Conservation (phyloP, 2,797 vertebrate genomes). For the Spheniscus humboldti region DNA sequence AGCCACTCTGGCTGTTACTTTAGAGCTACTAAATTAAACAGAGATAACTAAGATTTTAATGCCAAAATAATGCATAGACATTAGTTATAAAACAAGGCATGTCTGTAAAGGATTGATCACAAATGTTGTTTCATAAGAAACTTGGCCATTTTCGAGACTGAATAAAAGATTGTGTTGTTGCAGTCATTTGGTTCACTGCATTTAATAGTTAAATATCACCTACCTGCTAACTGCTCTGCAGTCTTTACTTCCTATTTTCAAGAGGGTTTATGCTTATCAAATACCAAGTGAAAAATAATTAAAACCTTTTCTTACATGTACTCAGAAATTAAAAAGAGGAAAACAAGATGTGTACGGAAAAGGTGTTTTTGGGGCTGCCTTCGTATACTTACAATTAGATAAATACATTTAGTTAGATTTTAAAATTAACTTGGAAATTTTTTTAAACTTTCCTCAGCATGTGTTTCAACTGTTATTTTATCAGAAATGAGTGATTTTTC, state of each 20-base stretch:
- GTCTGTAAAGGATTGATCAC: not conserved
- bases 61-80: not conserved
- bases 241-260: not conserved
- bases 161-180: not conserved
- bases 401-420: not conserved
- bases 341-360: not conserved
- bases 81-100: not conserved
- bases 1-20: not conserved
- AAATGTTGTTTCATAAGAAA: not conserved
- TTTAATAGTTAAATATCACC: not conserved
- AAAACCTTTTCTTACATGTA: not conserved
- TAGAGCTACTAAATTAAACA: not conserved
- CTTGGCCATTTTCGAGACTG: not conserved
- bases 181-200: not conserved
- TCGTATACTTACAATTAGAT: not conserved
- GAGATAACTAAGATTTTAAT: not conserved
- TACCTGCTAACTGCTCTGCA: not conserved
- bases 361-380: not conserved
- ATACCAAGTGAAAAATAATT: not conserved
- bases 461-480: not conserved
- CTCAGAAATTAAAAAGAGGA: not conserved
- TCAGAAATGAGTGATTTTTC: not conserved
- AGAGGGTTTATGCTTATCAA: not conserved
- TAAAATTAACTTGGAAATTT: not conserved
- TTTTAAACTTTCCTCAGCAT: not conserved